Conservation (phyloP, 2,888 invertebrate species). For the Lamellibrachia columna region DNA sequence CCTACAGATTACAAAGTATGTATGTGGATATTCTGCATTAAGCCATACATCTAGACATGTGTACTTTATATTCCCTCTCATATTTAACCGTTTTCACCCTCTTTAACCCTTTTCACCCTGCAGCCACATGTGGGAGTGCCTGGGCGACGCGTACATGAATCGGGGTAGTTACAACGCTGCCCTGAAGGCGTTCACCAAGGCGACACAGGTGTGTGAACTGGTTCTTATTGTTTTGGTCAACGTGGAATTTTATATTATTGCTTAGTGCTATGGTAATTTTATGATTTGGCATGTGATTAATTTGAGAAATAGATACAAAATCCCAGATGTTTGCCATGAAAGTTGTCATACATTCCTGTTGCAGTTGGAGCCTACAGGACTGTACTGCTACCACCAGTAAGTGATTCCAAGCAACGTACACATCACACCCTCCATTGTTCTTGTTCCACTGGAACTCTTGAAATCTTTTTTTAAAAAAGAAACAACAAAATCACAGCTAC, state of each 20-base stretch:
- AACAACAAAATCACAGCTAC: no score
- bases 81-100: neutral
- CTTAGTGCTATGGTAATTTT: neutral
- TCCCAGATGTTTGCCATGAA: neutral
- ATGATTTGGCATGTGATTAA: neutral
- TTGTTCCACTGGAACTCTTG: neutral
- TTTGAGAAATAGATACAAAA: neutral
- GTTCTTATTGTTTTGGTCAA: slow-evolving; percentile 58
- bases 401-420: slow-evolving; percentile 34
- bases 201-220: slow-evolving; percentile 77
- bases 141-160: slow-evolving; percentile 86
- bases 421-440: neutral
- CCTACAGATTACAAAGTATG: no score
- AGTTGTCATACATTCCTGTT: slow-evolving; percentile 33
- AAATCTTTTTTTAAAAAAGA: neutral
- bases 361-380: slow-evolving; percentile 53
- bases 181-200: slow-evolving; percentile 85
- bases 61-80: neutral
- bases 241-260: neutral
- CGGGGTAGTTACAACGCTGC: slow-evolving; percentile 90
- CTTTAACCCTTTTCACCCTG: neutral
- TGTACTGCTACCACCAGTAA: slow-evolving; percentile 60
- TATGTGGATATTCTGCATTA: no score
- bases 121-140: slow-evolving; percentile 11
- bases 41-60: neutral